phyloP scores from a whole-genome alignment of 2,888 invertebrate genomes.

The Drosophila multiciliata region DNA sequence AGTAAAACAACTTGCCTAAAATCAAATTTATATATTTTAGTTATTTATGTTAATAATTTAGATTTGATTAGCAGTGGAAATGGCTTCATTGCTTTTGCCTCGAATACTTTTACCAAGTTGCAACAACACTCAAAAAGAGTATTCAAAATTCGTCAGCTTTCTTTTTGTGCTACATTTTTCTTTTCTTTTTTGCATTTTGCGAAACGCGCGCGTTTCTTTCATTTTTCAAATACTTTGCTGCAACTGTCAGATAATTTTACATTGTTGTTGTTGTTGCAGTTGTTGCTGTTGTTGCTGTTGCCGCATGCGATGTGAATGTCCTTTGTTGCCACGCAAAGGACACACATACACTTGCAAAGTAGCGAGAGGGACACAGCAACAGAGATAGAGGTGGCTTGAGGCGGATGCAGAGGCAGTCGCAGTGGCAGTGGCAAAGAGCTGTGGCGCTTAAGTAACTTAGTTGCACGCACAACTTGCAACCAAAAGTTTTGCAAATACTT shows the following conservation, averaged over 20 bases:
- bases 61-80: neutral
- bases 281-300: conserved; percentile 40
- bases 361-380: neutral
- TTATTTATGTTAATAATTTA: neutral
- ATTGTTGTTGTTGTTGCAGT: conserved; percentile 31
- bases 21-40: neutral
- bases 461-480: conserved; percentile 65
- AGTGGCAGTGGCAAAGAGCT: neutral
- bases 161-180: neutral
- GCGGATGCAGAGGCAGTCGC: neutral
- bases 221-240: conserved; percentile 77
- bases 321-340: conserved; percentile 75
- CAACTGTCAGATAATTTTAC: conserved; percentile 71
- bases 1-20: too few relatives aligned
- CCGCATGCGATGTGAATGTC: conserved; percentile 74
- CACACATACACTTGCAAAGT: conserved; percentile 45
- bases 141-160: conserved; percentile 1
- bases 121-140: neutral
- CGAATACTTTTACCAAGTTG: neutral
- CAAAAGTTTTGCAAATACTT: conserved; percentile 41
- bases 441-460: conserved; percentile 54
- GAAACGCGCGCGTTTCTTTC: conserved; percentile 60
- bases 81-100: neutral
- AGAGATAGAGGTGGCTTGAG: neutral
- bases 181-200: conserved; percentile 16